Base-by-base conservation (phyloP, 2,113 vertebrate species). In the Pelecanoides urinatrix region DNA sequence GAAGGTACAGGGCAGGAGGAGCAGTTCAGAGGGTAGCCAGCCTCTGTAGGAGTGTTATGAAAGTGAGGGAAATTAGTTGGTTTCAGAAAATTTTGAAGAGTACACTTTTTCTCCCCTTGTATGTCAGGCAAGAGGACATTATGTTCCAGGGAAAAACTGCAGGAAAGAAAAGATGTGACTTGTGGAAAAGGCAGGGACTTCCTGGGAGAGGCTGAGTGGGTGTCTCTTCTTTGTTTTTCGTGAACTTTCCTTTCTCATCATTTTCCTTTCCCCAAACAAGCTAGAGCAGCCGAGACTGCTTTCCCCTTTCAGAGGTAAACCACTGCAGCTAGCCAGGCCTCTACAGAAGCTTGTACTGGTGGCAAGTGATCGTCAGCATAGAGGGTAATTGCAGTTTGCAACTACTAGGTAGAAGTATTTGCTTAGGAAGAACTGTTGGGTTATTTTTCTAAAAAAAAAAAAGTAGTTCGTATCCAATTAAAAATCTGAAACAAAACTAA, bases 41-140 rank as follows among this genome's bases (percentile, higher is more conserved):
- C 5, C 12, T 65, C 7, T 61, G 2, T 55, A 2, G 34, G 16
- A 38, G 6, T 62, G 16, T 65, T 47, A 44, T 4, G 87, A 32
- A 62, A 77, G 15, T 49, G 50, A 56, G 45, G 8, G 15, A 58
- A 58, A 61, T 40, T 9, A 49, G 13, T 18, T 76, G 44, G 40
- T 49, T 80, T 79, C 27, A 34, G 26, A 77, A 94, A 27, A 68
- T 7, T 49, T 61, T 52, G 53, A 65, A 55, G 29, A 56, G 16
- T 22, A 44, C 27, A 29, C 40, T 32, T 42, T 25, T 25, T 6
- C 2, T 2, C 25, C 7, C 3, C 0, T 1, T 25, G 7, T 21
- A 3, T 47, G 20, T 74, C 55, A 84, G 36, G 21, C 11, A 68
- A 66, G 40, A 84, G 25, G 17, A 36, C 19, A 1, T 25, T 62